Evolutionary conservation across 1,140 invertebrate genomes (phyloP), one percentile per base, ranked within the genome.

Genomic region (Parapsyche elsis): DNA sequence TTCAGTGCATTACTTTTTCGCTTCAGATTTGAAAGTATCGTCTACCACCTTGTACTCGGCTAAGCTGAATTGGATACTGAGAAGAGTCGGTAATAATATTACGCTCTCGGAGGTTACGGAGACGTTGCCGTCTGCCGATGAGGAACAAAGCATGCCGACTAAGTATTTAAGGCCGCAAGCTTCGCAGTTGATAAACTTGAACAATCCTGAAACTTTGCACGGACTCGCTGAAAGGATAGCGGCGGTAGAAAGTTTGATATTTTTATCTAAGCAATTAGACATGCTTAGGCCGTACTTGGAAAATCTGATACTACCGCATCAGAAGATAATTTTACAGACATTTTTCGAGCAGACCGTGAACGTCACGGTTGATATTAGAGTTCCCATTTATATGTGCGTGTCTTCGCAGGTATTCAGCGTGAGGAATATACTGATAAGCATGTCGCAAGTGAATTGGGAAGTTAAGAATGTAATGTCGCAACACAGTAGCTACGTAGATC

Each of bases 361-460:
- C 1, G 92, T 94, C 70, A 92, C 92, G 0, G 76, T 84, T 0
- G 95, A 97, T 88, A 88, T 98, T 75, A 89, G 96, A 67, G 91
- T 92, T 83, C 95, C 96, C 0, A 91, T 98, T 9, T 98, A 97
- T 84, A 94, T 95, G 90, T 92, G 93, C 77, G 95, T 97, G 0
- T 92, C 94, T 0, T 92, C 93, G 0, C 92, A 92, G 84, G 89
- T 93, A 9, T 92, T 99, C n/a, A 94, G 98, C 86, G 92, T 94
- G 38, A 91, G 94, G 59, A 90, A 92, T 46, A 92, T 97, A 71
- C 88, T 98, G 9, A 90, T 92, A 67, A 90, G 92, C n/a, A 98
- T 99, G 94, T 92, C 92, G 4, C 94, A 94, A 89, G 97, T 98
- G 0, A 95, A 96, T 86, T 99, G 98, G 98, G 97, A 99, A 86